Conservation (phyloP, 2,888 invertebrate genomes). For the Drosophila monieri region DNA sequence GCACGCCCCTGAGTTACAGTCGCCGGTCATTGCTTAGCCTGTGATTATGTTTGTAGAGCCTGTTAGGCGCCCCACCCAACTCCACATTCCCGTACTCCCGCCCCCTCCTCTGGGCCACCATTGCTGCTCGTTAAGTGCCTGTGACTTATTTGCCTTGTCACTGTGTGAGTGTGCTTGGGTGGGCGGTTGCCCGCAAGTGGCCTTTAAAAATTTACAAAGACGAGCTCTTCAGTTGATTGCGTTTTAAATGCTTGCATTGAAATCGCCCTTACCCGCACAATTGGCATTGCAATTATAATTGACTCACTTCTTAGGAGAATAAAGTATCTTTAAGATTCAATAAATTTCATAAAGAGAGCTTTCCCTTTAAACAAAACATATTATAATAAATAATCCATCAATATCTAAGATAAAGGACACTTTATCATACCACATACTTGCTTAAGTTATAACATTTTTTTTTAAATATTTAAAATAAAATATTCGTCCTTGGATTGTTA, state of each 20-base stretch:
- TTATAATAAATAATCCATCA: too few relatives aligned
- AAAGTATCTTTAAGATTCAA: too few relatives aligned
- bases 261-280: background rate
- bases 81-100: background rate
- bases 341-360: too few relatives aligned
- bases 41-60: constrained; percentile 76
- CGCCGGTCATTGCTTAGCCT: constrained; percentile 65
- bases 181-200: constrained; percentile 29
- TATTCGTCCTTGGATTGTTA: background rate
- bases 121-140: constrained; percentile 58
- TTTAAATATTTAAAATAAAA: too few relatives aligned
- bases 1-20: constrained; percentile 9
- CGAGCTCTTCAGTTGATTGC: constrained; percentile 20
- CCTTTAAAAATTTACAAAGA: constrained; percentile 36
- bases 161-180: constrained; percentile 13
- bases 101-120: constrained; percentile 2
- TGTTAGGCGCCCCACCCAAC: constrained; percentile 28
- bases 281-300: background rate
- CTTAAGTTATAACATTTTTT: too few relatives aligned
- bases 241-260: constrained; percentile 13
- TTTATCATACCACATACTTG: too few relatives aligned
- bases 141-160: constrained; percentile 66
- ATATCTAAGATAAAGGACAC: too few relatives aligned
- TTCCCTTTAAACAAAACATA: too few relatives aligned
- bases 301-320: background rate